Conservation (phyloP, 2,113 vertebrate species). For the Chaetops frenatus region DNA sequence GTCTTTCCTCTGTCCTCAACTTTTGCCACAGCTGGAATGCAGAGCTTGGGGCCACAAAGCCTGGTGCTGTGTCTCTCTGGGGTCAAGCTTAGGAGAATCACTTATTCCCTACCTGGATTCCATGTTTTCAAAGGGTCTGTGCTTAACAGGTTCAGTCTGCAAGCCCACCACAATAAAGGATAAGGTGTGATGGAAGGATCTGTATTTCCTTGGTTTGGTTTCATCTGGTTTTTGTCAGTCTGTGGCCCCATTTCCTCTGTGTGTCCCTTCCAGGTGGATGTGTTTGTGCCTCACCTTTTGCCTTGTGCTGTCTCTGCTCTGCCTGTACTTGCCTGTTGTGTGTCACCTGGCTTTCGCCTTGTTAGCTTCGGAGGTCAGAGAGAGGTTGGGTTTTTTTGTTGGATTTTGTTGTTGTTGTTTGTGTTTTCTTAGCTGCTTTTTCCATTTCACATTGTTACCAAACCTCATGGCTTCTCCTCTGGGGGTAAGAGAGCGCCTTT, state of each 20-base stretch:
- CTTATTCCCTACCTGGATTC: neutral
- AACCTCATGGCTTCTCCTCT: neutral
- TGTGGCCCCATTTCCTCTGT: neutral
- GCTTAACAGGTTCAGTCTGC: neutral
- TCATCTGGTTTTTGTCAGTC: neutral
- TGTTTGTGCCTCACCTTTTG: neutral
- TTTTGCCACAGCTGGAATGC: neutral
- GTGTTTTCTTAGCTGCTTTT: neutral
- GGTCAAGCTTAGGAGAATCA: neutral
- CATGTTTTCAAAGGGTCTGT: fast-evolving
- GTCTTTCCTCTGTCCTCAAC: neutral
- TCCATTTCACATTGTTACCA: neutral
- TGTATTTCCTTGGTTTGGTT: neutral
- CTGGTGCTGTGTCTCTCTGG: neutral
- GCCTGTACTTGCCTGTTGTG: neutral
- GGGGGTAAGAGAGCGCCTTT: neutral
- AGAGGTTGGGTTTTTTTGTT: neutral
- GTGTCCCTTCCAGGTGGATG: neutral
- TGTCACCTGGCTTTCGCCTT: neutral
- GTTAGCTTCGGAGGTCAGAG: neutral
- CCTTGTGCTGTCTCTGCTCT: neutral
- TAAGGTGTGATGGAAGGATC: neutral
- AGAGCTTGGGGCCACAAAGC: neutral
- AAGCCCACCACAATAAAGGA: neutral
- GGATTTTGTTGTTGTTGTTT: neutral